Conservation (phyloP, 1,140 invertebrate genomes). For the Reticulitermes speratus region DNA sequence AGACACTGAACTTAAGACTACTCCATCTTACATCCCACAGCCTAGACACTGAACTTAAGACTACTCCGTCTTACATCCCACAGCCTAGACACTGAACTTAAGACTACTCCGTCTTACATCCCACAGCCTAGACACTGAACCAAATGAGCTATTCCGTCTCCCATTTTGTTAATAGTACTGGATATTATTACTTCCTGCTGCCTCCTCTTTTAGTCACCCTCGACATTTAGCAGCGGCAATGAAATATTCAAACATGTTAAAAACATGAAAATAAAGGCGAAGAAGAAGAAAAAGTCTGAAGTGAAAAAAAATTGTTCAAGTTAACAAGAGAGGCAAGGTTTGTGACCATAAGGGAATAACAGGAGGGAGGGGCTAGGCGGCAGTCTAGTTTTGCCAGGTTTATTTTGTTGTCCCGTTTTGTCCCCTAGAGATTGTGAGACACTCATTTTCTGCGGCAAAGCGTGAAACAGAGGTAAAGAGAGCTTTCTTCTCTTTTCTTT, state of each 20-base stretch:
- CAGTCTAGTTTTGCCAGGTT: background rate
- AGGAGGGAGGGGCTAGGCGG: background rate
- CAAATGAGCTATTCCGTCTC: no score
- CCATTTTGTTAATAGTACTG: no score
- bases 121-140: no score
- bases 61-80: no score
- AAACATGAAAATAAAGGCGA: background rate
- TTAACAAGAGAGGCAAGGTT: background rate
- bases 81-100: no score
- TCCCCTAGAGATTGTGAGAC: background rate
- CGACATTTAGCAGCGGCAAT: background rate
- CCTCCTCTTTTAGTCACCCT: background rate
- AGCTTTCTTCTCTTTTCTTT: background rate
- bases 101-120: no score
- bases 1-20: no score
- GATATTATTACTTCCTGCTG: no score
- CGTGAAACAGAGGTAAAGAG: background rate
- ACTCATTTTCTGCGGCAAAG: background rate
- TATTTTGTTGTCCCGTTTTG: background rate
- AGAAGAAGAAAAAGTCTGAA: background rate
- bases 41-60: no score
- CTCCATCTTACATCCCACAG: no score
- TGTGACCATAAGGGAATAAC: background rate
- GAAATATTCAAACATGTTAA: background rate
- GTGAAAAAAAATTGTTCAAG: background rate